phyloP scores from a whole-genome alignment of 2,113 vertebrate species.

The Hippocampus mohnikei region DNA sequence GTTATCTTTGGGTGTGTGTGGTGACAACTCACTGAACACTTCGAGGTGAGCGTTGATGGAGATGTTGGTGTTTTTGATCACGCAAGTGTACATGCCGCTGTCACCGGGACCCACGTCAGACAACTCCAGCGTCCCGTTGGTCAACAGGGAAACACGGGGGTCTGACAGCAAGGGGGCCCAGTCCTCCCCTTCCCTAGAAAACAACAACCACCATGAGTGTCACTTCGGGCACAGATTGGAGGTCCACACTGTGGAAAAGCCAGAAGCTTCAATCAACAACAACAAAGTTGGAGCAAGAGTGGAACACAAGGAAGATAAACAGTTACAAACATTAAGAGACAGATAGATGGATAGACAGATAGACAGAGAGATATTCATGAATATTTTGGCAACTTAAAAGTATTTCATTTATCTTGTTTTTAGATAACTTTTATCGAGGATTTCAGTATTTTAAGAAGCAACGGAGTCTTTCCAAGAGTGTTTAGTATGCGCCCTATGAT shows the following conservation, averaged over 20 bases:
- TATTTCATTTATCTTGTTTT: too few relatives aligned
- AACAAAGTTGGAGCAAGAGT: not conserved
- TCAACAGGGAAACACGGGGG: slow-evolving; percentile 65
- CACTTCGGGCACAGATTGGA: not conserved
- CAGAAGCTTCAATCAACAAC: not conserved
- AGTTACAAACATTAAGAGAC: too few relatives aligned
- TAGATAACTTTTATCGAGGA: too few relatives aligned
- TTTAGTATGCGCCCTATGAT: too few relatives aligned
- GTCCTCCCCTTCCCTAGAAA: slow-evolving; percentile 62
- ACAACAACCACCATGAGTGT: not conserved
- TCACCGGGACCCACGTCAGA: slow-evolving; percentile 61
- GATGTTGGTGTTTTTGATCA: slow-evolving; percentile 62
- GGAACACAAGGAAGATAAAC: not conserved
- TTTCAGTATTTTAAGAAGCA: too few relatives aligned
- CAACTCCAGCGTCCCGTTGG: slow-evolving; percentile 76
- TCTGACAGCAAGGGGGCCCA: slow-evolving; percentile 61
- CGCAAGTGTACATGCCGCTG: slow-evolving; percentile 73
- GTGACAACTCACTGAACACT: slow-evolving; percentile 74
- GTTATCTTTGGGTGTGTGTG: not conserved
- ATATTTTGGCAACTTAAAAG: too few relatives aligned
- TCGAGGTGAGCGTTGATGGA: slow-evolving; percentile 74
- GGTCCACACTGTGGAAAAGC: not conserved
- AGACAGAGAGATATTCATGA: too few relatives aligned
- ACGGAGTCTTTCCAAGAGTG: too few relatives aligned
- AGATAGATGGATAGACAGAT: too few relatives aligned